Evolutionary conservation across 2,888 invertebrate genomes (phyloP), one percentile per base, ranked within the genome.

Genomic region (Melanostoma scalare): DNA sequence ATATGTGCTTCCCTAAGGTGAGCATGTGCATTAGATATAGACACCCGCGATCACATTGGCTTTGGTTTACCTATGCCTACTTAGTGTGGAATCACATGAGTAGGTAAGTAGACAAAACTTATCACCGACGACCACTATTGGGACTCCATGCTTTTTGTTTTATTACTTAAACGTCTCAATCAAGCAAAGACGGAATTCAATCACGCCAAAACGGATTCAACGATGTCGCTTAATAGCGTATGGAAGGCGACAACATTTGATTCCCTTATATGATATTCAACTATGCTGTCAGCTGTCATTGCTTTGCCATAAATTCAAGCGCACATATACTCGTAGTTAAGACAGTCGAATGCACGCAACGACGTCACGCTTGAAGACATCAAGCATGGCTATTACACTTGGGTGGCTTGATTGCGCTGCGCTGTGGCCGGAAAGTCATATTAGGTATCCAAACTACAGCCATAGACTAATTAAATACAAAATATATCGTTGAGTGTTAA

Each of bases 331-430:
- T 6, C 35, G 20, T 61, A 35, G 2, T 8, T 5, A 48, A 35
- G 8, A n/a, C 8, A 30, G 31, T 31, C n/a, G 10, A 61, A 42
- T 36, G 53, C 73, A 79, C 78, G 60, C 74, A 65, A 68, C 55
- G 35, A 63, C 68, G 61, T 63, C 63, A 80, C 56, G 79, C 75
- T 55, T 75, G 61, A 79, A 68, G 48, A 69, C 48, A 31, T 56
- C 46, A 9, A 44, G 46, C 30, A 60, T 42, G 10, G 31, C 10
- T 40, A 4, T 8, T 48, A 8, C 40, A 48, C 20, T 36, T 65
- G 30, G 48, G 48, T 31, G 30, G 48, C 30, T 52, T 30, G 50
- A 9, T 38, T 2, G 10, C 3, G 30, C 38, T 48, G 36, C 6
- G 40, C 38, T 10, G 40, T 9, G 8, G 52, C 52, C 30, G 52